phyloP scores from a whole-genome alignment of 2,797 vertebrate genomes.

The Tragopan temminckii region DNA sequence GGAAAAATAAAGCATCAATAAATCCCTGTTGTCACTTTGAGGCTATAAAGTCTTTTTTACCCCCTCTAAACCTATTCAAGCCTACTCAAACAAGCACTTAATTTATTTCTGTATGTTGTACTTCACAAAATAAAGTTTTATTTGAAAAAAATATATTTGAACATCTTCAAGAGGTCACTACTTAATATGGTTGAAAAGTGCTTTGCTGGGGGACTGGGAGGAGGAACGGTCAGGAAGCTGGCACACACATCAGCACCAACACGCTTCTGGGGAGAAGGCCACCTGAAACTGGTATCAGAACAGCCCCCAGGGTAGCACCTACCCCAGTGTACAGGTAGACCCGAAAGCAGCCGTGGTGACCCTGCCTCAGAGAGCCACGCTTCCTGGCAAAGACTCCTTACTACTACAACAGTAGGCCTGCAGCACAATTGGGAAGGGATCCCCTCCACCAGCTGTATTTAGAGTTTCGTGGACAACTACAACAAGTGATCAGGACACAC shows the following conservation, averaged over 20 bases:
- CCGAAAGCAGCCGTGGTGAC: neutral
- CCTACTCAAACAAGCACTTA: slow-evolving; percentile 67
- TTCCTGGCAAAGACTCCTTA: neutral
- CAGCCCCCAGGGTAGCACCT: neutral
- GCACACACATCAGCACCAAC: neutral
- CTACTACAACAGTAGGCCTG: neutral
- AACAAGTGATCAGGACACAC: neutral
- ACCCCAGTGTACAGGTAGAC: neutral
- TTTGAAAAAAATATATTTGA: slow-evolving; percentile 61
- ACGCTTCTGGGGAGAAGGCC: neutral
- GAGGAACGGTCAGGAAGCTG: neutral
- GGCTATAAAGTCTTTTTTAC: slow-evolving; percentile 67
- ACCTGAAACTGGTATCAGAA: neutral
- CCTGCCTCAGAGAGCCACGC: fast-evolving
- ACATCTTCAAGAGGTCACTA: neutral
- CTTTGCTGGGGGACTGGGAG: neutral
- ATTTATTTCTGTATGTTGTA: slow-evolving; percentile 82
- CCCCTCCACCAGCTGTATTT: neutral
- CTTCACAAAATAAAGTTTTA: slow-evolving; percentile 88
- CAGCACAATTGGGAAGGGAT: neutral
- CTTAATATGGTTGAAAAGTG: neutral
- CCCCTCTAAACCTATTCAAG: neutral
- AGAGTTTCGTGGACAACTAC: neutral
- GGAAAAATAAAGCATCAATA: slow-evolving; percentile 76
- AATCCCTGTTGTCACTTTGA: slow-evolving; percentile 82